phyloP scores from a whole-genome alignment of 2,888 invertebrate species.

The Ichneumoninae sp. region DNA sequence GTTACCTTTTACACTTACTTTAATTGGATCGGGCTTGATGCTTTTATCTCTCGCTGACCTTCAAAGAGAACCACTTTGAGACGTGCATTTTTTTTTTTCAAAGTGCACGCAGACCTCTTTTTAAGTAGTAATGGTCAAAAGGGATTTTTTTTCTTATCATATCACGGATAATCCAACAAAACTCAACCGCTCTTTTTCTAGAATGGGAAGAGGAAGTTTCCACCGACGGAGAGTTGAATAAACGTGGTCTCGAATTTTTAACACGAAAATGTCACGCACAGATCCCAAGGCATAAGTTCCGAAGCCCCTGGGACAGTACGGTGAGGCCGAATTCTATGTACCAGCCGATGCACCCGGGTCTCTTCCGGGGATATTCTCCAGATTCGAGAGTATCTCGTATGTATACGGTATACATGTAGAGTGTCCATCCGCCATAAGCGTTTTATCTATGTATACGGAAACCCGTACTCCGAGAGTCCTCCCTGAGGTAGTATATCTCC shows the following conservation, averaged over 20 bases:
- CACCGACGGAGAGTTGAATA: neutral
- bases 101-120: neutral
- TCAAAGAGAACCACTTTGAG: neutral
- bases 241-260: neutral
- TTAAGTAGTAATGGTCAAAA: neutral
- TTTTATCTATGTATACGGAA: neutral
- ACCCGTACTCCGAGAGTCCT: neutral
- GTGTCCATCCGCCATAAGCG: neutral
- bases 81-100: neutral
- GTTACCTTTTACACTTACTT: slow-evolving; percentile 13
- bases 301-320: neutral
- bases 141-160: neutral
- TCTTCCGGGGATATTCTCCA: neutral
- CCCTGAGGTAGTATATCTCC: neutral
- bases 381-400: neutral
- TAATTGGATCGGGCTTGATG: slow-evolving; percentile 1
- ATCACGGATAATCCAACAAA: neutral
- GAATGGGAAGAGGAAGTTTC: neutral
- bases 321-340: neutral
- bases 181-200: neutral
- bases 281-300: neutral
- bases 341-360: neutral
- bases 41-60: slow-evolving; percentile 28
- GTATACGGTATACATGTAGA: neutral
- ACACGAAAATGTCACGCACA: neutral